Percentiles rank a stretch among this genome's conserved stretches.
Conservation (phyloP, 2,888 invertebrate genomes). For the Latheticus oryzae region DNA sequence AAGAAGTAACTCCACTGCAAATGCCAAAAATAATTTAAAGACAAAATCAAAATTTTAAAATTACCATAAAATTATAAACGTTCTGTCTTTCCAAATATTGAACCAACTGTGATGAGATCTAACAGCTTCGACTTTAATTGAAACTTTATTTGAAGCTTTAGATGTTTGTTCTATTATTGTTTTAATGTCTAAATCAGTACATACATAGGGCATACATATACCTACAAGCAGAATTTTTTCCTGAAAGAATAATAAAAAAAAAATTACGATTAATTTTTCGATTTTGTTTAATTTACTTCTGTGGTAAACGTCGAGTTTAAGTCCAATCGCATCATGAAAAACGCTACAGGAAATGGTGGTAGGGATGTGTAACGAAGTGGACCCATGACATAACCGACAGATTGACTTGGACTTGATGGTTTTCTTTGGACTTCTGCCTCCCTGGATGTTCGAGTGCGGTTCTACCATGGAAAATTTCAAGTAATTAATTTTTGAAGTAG, state of each 20-base stretch:
- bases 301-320: slow-evolving; percentile 70
- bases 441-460: slow-evolving; percentile 48
- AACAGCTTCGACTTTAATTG: slow-evolving; percentile 73
- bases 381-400: slow-evolving; percentile 56
- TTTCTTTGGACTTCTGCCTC: slow-evolving; percentile 47
- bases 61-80: slow-evolving; percentile 78
- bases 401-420: slow-evolving; percentile 56
- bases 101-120: slow-evolving; percentile 76
- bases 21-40: too few relatives aligned
- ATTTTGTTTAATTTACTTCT: slow-evolving; percentile 63
- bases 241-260: slow-evolving; percentile 63
- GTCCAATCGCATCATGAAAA: slow-evolving; percentile 73
- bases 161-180: slow-evolving; percentile 69
- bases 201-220: slow-evolving; percentile 79
- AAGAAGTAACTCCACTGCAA: slow-evolving; percentile 68
- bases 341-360: slow-evolving; percentile 76
- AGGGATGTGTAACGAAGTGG: slow-evolving; percentile 54
- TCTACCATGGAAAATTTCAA: slow-evolving; percentile 45
- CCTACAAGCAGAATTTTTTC: slow-evolving; percentile 79
- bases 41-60: slow-evolving; percentile 9
- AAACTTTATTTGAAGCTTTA: slow-evolving; percentile 66
- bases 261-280: background rate
- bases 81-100: slow-evolving; percentile 74
- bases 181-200: slow-evolving; percentile 73
- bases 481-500: background rate